A percentile compares a stretch with the other conserved stretches of the same genome.
Conservation (phyloP, 2,888 invertebrate species). For the Tenthredo amoena region DNA sequence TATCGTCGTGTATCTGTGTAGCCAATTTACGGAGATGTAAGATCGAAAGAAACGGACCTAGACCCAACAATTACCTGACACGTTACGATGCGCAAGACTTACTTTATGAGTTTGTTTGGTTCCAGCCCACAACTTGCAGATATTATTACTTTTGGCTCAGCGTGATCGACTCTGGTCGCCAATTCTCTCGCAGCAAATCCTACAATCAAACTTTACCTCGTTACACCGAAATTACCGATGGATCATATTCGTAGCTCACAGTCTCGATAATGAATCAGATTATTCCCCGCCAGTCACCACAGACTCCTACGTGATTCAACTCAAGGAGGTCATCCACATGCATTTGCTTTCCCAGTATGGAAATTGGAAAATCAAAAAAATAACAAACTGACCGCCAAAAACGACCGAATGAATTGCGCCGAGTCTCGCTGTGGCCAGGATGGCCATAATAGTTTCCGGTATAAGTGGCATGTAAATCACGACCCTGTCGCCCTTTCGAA, state of each 20-base stretch:
- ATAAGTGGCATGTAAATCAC: conserved; percentile 97
- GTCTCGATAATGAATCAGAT: background rate
- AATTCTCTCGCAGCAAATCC: conserved; percentile 95
- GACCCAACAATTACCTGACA: background rate
- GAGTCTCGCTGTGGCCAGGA: conserved; percentile 92
- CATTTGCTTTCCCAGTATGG: background rate
- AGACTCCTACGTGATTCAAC: background rate
- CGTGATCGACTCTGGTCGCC: conserved; percentile 91
- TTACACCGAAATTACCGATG: background rate
- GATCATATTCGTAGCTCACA: background rate
- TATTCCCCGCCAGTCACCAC: background rate
- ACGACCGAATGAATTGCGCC: conserved; percentile 97
- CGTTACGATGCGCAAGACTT: conserved; percentile 56
- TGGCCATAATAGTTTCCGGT: conserved; percentile 93
- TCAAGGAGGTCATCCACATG: background rate
- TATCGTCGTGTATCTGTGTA: conserved; percentile 86
- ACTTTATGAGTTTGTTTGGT: conserved; percentile 90
- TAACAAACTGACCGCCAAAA: conserved; percentile 87
- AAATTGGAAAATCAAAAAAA: conserved; percentile 9
- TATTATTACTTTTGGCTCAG: conserved; percentile 92
- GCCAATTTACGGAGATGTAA: background rate
- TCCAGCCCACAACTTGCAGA: conserved; percentile 96
- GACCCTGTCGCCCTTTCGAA: conserved; percentile 90
- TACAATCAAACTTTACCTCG: conserved; percentile 74
- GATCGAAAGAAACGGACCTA: background rate